phyloP scores from a whole-genome alignment of 2,888 invertebrate genomes.

The Tipula vernalis region DNA sequence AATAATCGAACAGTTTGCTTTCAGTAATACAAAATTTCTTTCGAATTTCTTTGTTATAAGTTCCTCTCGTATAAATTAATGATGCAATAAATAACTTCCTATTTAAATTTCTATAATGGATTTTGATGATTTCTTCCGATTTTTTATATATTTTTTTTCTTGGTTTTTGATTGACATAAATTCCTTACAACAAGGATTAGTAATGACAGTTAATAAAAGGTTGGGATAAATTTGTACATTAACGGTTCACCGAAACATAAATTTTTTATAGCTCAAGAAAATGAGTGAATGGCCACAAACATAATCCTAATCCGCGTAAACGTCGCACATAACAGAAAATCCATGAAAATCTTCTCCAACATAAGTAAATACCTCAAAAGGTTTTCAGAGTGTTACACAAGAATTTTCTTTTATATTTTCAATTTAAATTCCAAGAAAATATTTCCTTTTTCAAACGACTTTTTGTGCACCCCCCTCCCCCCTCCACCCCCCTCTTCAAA shows the following conservation, averaged over 20 bases:
- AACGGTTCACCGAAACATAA: not conserved
- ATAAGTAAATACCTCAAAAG: not conserved
- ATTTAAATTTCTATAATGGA: not conserved
- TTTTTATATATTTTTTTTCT: not conserved
- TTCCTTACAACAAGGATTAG: not conserved
- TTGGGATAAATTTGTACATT: not conserved
- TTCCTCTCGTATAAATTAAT: not conserved
- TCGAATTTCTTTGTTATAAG: not conserved
- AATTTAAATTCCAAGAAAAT: not conserved
- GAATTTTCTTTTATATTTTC: not conserved
- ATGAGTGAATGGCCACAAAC: not conserved
- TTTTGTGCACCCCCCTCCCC: not conserved
- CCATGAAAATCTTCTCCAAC: not conserved
- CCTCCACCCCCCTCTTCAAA: not conserved
- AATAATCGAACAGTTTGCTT: not conserved
- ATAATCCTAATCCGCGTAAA: not conserved
- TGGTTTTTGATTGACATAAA: not conserved
- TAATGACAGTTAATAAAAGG: not conserved
- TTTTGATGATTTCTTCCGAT: not conserved
- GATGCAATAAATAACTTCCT: not conserved
- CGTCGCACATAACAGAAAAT: not conserved
- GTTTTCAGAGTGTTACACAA: not conserved
- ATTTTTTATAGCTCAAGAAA: not conserved
- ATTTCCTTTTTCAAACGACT: not conserved
- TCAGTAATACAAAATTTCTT: not conserved